Base-by-base conservation (phyloP, 2,888 invertebrate genomes). In the Hoplodrina ambigua region DNA sequence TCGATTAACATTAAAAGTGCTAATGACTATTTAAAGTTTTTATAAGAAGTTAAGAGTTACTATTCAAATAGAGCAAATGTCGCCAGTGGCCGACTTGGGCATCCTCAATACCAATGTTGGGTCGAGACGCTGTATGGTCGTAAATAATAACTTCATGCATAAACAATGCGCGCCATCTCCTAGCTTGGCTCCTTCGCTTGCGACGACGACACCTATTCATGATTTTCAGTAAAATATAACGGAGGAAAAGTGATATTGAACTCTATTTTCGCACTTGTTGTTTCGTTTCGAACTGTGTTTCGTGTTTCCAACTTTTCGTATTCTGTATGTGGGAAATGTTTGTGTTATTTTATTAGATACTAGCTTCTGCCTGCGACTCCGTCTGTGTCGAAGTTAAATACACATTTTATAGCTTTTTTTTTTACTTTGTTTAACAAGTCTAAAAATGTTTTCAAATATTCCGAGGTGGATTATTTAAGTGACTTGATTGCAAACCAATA, bases 71-170 rank as follows among this genome's bases (percentile, higher is more conserved):
- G 62, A 64, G 62, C 54, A 63, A 71, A 74, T 63, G 68, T 71
- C 59, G 44, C 54, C 37, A 72, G 69, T 76, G 69, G 70, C 78
- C 68, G 55, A 65, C 59, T 55, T 46, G 20, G 55, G 56, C 57
- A 20, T 66, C 58, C 56, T 57, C 61, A 53, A 67, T 64, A 33
- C 63, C 65, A 69, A 77, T 81, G 82, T 79, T 61, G 73, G 77
- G 72, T 71, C 69, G 81, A 75, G 78, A 77, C 80, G 78, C 73
- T 83, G 82, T 72, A 77, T 70, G 87, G 85, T 89, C 90, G 87
- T 93, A 93, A 93, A 93, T 92, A 93, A 93, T 92, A 93, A 92
- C 91, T 92, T 92, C 92, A 93, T 93, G 91, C 91, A 93, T 93
- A 93, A 91, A 93, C 91, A 93, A 92, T 92, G 90, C 87, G 89